Percentiles rank a stretch among this genome's conserved stretches.
Conservation (phyloP, 2,888 invertebrate genomes). For the Zaprionus obscuricornis region DNA sequence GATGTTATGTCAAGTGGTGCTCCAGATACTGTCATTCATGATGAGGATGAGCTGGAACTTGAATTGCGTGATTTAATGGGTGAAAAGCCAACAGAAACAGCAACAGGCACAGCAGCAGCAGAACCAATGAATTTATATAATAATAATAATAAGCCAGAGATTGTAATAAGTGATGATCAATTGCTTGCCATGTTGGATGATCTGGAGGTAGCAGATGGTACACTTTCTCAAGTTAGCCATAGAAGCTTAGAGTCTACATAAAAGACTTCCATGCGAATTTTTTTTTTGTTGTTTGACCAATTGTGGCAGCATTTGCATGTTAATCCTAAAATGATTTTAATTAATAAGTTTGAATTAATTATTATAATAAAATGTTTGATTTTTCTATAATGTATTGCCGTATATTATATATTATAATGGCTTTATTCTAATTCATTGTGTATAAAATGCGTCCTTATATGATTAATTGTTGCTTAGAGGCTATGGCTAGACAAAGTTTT, state of each 20-base stretch:
- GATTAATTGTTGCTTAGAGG: conserved; percentile 62
- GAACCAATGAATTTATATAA: conserved; percentile 3
- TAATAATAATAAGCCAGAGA: conserved; percentile 43
- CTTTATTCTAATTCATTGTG: conserved; percentile 71
- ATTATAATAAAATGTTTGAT: conserved; percentile 3
- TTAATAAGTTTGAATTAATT: conserved; percentile 24
- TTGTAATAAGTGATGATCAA: conserved; percentile 73
- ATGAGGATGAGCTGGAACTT: conserved; percentile 86
- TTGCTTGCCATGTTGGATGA: conserved; percentile 75
- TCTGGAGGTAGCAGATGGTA: conserved; percentile 71
- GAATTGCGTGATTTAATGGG: conserved; percentile 87
- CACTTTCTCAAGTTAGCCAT: conserved; percentile 41
- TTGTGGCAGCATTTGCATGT: no score
- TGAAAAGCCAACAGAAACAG: no score
- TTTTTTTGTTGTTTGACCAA: conserved; percentile 1
- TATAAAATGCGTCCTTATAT: conserved; percentile 72
- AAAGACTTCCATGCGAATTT: background rate
- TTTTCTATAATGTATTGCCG: conserved; percentile 7
- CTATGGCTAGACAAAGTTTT: conserved; percentile 82
- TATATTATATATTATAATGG: conserved; percentile 36
- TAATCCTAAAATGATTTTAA: background rate
- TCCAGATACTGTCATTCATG: conserved; percentile 43
- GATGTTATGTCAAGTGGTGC: conserved; percentile 82
- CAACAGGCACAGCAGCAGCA: no score
- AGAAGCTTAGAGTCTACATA: conserved; percentile 23